Evolutionary conservation across 2,888 invertebrate species (phyloP), one percentile per base, ranked within the genome.

Genomic region (Dicyrtoma fusca): DNA sequence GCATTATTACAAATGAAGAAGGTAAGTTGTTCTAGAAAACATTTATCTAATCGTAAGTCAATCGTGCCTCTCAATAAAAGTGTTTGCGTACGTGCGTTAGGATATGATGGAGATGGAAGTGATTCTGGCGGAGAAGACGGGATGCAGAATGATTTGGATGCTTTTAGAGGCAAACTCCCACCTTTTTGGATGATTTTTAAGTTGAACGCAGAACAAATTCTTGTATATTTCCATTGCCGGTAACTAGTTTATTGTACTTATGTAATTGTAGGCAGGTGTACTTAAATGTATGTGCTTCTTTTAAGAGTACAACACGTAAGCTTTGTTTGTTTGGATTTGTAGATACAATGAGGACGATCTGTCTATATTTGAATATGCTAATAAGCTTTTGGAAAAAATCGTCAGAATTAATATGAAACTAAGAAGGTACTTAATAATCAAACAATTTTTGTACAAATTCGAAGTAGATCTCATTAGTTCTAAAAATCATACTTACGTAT

Each of bases 131-230:
- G 87, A 71, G 88, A 88, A 75, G 83, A 82, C 45, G 87, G 87
- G 63, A 87, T 87, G 87, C 82, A 88, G 13, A 82, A 83, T 71
- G 86, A 86, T 71, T 82, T 87, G 14, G 87, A 87, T 75, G 84
- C 84, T 68, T 86, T 85, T 66, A 83, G 87, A 73, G 83, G 83
- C n/a, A 82, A 84, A 42, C 83, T 90, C 75, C 90, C 90, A 0
- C 88, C 88, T 81, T 91, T 91, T 82, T 91, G 91, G 91, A 83
- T 90, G 25, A 88, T 91, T 72, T 85, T 90, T 82, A 86, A 86
- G 79, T 85, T 90, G 10, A 86, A 87, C 71, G 83, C 83, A 26
- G 86, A 87, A 77, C 83, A 85, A 69, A 89, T 90, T 6, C 86
- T 87, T 53, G 84, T 89, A 21, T 90, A 88, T 82, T 90, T 90